phyloP scores from a whole-genome alignment of 2,888 invertebrate species.

The Apotomis betuletana region DNA sequence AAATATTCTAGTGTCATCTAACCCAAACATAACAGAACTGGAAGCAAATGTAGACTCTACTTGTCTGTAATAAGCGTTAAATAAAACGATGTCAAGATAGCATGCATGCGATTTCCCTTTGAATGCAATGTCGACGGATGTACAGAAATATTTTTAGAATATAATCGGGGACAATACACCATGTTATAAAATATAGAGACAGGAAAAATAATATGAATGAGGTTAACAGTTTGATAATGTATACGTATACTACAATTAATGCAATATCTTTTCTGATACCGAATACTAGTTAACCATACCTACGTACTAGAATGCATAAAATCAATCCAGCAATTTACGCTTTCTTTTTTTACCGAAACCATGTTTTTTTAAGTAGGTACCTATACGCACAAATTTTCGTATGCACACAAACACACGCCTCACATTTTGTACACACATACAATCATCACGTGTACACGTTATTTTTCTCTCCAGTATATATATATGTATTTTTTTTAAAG shows the following conservation, averaged over 20 bases:
- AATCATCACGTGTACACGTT: too few relatives aligned
- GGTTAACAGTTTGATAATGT: neutral
- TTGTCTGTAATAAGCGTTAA: neutral
- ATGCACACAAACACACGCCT: too few relatives aligned
- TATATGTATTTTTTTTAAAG: too few relatives aligned
- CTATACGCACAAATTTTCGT: too few relatives aligned
- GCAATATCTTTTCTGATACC: neutral
- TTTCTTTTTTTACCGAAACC: too few relatives aligned
- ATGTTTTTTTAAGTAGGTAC: too few relatives aligned
- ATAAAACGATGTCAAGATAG: conserved; percentile 1
- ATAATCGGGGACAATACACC: conserved; percentile 26
- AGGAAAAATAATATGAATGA: neutral
- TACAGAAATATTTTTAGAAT: conserved; percentile 34
- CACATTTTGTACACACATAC: too few relatives aligned
- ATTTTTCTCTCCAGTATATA: too few relatives aligned
- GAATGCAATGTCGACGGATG: conserved; percentile 45
- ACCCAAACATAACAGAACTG: neutral
- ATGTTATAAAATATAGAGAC: conserved; percentile 20
- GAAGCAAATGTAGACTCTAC: conserved; percentile 11
- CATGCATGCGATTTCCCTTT: conserved; percentile 42
- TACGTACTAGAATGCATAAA: too few relatives aligned
- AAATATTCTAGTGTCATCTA: conserved; percentile 5
- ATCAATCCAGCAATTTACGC: too few relatives aligned
- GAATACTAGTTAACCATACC: too few relatives aligned
- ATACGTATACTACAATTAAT: neutral